phyloP scores from a whole-genome alignment of 1,140 invertebrate species.

The Apis florea region DNA sequence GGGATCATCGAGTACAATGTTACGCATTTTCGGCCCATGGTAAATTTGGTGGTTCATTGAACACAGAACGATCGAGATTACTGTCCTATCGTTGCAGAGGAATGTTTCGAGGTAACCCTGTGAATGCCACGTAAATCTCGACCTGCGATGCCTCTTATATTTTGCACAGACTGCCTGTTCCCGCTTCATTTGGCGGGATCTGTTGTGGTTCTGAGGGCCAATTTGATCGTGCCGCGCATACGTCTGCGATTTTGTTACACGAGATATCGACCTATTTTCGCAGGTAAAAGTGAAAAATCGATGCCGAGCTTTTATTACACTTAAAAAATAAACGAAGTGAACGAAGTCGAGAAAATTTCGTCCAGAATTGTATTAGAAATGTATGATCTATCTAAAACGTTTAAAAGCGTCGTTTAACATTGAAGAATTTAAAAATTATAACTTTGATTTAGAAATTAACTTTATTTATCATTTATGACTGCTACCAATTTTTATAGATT shows the following conservation, averaged over 20 bases:
- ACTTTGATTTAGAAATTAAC: too few relatives aligned
- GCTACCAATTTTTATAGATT: too few relatives aligned
- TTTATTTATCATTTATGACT: too few relatives aligned
- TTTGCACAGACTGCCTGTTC: background rate
- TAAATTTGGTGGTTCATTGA: constrained; percentile 34
- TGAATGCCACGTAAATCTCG: constrained; percentile 45
- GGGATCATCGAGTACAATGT: constrained; percentile 3
- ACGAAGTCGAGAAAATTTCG: too few relatives aligned
- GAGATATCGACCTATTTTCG: background rate
- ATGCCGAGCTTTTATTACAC: background rate
- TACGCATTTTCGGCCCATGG: constrained; percentile 17
- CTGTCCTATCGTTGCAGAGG: constrained; percentile 19
- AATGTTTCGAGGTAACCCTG: background rate
- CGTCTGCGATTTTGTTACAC: background rate
- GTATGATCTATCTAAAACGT: too few relatives aligned
- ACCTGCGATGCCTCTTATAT: constrained; percentile 14
- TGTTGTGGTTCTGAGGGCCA: constrained; percentile 14
- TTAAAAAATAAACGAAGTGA: too few relatives aligned
- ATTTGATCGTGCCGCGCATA: background rate
- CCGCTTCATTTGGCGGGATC: background rate
- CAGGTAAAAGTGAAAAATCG: background rate
- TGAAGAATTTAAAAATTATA: too few relatives aligned
- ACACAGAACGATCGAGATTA: constrained; percentile 35
- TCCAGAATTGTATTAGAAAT: too few relatives aligned
- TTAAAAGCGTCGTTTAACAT: too few relatives aligned